A percentile compares a stretch with the other conserved stretches of the same genome.
Evolutionary conservation across 2,797 vertebrate species (phyloP).

Genomic region (Phoebastria nigripes): DNA sequence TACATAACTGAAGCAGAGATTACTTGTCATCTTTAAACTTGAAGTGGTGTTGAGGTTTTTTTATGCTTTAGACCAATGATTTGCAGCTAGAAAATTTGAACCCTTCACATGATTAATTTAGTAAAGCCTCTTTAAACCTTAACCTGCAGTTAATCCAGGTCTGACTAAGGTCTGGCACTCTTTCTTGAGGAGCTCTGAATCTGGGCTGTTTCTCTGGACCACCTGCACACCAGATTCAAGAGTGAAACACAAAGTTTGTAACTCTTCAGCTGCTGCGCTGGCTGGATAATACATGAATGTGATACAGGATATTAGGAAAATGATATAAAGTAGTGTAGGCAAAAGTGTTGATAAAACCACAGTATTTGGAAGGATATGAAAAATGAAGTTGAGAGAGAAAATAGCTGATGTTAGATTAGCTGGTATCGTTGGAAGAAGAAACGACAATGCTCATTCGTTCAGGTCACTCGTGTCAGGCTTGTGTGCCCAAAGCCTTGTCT

Average conservation of each 20-base stretch:
- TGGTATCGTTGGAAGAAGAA: not conserved
- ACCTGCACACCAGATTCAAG: not conserved
- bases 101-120: slow-evolving; percentile 12
- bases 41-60: not conserved
- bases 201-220: not conserved
- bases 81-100: slow-evolving; percentile 19
- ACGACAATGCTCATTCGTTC: not conserved
- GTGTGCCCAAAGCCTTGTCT: not conserved
- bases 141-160: slow-evolving; percentile 43
- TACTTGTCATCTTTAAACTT: not conserved
- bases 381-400: slow-evolving; percentile 1
- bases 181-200: not conserved
- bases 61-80: not conserved
- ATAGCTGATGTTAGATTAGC: slow-evolving; percentile 52
- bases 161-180: not conserved
- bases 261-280: not conserved
- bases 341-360: slow-evolving; percentile 19
- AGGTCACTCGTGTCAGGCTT: not conserved
- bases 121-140: slow-evolving; percentile 51
- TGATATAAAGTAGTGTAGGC: not conserved
- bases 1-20: not conserved
- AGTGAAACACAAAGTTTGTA: not conserved
- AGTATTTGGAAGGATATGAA: slow-evolving; percentile 32
- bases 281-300: not conserved
- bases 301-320: slow-evolving; percentile 48